These are phyloP conservation scores for Peromyscus polionotus DNA, from an alignment of 2,113 vertebrate species.

Conservation along the genomic window DNA sequence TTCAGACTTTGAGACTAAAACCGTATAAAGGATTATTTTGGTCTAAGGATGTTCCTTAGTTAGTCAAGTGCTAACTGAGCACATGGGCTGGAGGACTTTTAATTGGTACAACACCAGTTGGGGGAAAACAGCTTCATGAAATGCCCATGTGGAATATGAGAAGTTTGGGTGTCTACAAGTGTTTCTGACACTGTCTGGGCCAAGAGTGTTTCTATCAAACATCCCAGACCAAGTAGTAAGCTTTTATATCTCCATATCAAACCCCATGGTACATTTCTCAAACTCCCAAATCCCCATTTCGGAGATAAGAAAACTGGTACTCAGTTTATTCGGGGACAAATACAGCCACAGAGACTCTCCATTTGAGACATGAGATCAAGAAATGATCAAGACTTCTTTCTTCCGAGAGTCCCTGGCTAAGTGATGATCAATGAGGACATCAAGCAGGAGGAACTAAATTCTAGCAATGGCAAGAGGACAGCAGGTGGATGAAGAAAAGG, in stretches of 20 bases:
- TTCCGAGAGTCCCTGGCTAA: neutral
- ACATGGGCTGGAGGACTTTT: conserved; percentile 73
- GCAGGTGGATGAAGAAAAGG: neutral
- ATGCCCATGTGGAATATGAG: conserved; percentile 53
- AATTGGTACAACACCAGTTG: conserved; percentile 64
- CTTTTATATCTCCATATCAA: conserved; percentile 17
- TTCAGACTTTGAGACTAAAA: conserved; percentile 73
- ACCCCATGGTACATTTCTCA: neutral
- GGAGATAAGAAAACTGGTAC: neutral
- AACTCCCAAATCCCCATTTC: neutral
- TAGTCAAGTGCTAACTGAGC: conserved; percentile 72
- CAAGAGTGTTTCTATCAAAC: conserved; percentile 16
- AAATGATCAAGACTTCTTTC: neutral
- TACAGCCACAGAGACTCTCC: neutral
- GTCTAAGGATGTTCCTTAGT: conserved; percentile 78
- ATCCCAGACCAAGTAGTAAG: conserved; percentile 22
- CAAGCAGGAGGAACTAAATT: neutral
- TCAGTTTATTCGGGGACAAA: neutral
- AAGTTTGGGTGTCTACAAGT: conserved; percentile 49
- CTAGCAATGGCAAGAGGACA: neutral
- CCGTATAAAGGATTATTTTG: conserved; percentile 75
- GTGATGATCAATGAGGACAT: neutral
- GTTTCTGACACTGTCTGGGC: conserved; percentile 48
- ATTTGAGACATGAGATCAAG: neutral
- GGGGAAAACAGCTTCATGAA: conserved; percentile 56